Evolutionary conservation across 2,888 invertebrate genomes (phyloP).

Genomic region (Eulithis prunata): DNA sequence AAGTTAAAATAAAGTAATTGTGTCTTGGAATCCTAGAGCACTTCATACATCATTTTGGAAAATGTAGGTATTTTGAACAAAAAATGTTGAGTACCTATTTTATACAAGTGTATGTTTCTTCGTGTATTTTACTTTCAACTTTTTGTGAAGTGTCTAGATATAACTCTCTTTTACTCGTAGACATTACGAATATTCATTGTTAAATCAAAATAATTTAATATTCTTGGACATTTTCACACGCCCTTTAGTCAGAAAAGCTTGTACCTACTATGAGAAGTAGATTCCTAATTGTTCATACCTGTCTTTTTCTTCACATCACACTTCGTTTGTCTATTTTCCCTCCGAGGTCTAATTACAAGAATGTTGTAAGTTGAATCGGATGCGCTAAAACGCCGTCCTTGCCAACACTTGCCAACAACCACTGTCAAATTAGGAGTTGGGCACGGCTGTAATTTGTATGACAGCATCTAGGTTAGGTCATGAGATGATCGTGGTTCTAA

Average conservation of each 20-base stretch:
- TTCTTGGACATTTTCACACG: too few relatives aligned
- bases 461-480: slow-evolving; percentile 30
- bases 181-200: too few relatives aligned
- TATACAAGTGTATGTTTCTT: too few relatives aligned
- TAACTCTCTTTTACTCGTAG: too few relatives aligned
- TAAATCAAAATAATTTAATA: too few relatives aligned
- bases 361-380: slow-evolving; percentile 35
- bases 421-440: slow-evolving; percentile 29
- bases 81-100: too few relatives aligned
- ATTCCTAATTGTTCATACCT: background rate
- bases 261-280: too few relatives aligned
- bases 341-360: slow-evolving; percentile 22
- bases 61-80: too few relatives aligned
- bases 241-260: too few relatives aligned
- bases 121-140: too few relatives aligned
- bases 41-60: too few relatives aligned
- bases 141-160: too few relatives aligned
- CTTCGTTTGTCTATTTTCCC: slow-evolving; percentile 1
- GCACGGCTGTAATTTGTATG: slow-evolving; percentile 28
- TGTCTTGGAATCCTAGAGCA: background rate
- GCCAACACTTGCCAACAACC: slow-evolving; percentile 25
- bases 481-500: background rate
- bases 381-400: slow-evolving; percentile 45
- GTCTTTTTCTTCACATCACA: background rate
- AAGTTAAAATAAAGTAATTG: background rate